Base-by-base conservation (phyloP, 1,140 invertebrate species). In the Drosophila nasuta region DNA sequence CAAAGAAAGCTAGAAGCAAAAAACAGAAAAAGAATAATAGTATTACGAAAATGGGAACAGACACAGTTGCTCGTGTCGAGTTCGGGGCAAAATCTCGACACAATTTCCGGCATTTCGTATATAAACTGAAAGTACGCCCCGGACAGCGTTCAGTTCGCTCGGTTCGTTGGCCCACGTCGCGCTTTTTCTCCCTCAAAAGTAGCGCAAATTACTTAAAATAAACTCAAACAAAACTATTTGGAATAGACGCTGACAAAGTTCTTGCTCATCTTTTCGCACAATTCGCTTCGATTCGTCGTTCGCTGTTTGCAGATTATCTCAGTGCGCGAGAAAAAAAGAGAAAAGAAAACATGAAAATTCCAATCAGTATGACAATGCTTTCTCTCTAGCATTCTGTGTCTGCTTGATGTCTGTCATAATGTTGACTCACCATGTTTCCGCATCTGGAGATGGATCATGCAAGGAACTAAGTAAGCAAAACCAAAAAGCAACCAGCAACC, bases 31-130 rank as follows among this genome's bases (percentile, higher is more conserved):
- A 33, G 33, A 7, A 38, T 38, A 64, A 74, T 69, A 63, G 49
- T 35, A 65, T 64, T 52, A 33, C 48, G 33, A 63, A 64, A 86
- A 82, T 79, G 79, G 72, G 76, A 70, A 71, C 82, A 65, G 74
- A 48, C 54, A 60, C 43, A 67, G 20, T 25, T 70, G 75, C 73
- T 79, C 82, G 82, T 64, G 73, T 45, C 33, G 62, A 60, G 38
- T 69, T 65, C 59, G 66, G 58, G 41, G 56, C 48, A 67, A 67
- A 73, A 71, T 75, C 33, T 86, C 54, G 79, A 73, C 79, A 87
- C 77, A 85, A 85, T 89, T 89, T 89, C 85, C 85, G 85, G 85
- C 85, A 89, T 89, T 85, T 89, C 78, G 81, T 72, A 89, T 89
- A 68, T 80, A 80, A 87, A 72, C 77, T 87, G 67, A 87, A 83